Percentiles rank a stretch among this genome's conserved stretches.
Conservation (phyloP, 1,140 invertebrate species). For the Drosophila pachea region DNA sequence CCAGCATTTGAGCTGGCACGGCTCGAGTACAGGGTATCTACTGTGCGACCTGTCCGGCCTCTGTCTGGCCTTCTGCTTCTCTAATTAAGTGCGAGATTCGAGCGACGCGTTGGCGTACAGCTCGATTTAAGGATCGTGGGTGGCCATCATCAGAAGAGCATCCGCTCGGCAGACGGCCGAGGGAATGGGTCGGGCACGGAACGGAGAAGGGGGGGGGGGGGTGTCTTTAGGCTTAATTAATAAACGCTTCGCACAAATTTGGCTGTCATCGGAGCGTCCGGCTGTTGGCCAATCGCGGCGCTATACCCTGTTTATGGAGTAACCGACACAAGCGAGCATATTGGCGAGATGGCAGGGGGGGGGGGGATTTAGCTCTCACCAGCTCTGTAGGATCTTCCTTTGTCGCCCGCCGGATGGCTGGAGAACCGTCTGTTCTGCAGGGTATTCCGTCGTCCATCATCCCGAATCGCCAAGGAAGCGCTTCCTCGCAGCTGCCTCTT, state of each 20-base stretch:
- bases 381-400: too few relatives aligned
- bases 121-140: slow-evolving; percentile 56
- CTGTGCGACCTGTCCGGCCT: too few relatives aligned
- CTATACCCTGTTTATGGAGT: not conserved
- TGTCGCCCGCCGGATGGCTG: too few relatives aligned
- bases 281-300: slow-evolving; percentile 12
- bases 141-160: slow-evolving; percentile 6
- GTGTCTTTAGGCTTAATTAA: slow-evolving; percentile 48
- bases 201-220: slow-evolving; percentile 2
- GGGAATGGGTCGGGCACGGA: too few relatives aligned
- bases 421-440: too few relatives aligned
- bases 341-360: not conserved
- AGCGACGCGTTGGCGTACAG: not conserved
- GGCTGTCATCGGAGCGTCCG: slow-evolving; percentile 44
- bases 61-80: not conserved
- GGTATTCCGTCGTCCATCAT: too few relatives aligned
- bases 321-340: not conserved
- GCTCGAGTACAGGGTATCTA: too few relatives aligned
- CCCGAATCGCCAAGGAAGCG: too few relatives aligned
- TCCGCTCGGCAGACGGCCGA: not conserved
- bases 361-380: too few relatives aligned
- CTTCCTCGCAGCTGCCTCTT: too few relatives aligned
- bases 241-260: slow-evolving; percentile 41
- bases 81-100: not conserved
- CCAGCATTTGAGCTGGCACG: too few relatives aligned